phyloP scores from a whole-genome alignment of 2,113 vertebrate species.

The Alosa alosa region DNA sequence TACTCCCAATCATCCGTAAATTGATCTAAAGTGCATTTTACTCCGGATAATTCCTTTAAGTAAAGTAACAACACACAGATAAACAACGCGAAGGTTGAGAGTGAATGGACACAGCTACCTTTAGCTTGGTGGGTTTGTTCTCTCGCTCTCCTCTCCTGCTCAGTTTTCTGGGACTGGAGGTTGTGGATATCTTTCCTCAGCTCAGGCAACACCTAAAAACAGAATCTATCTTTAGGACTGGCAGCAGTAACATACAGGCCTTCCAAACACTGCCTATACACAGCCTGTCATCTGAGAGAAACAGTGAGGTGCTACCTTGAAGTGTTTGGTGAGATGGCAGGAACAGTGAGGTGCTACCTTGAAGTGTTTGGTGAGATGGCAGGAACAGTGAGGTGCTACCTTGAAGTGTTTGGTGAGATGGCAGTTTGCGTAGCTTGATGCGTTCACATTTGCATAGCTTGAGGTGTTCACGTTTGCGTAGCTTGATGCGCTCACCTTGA shows the following conservation, averaged over 20 bases:
- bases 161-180: slow-evolving; percentile 80
- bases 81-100: too few species aligned
- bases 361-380: slow-evolving; percentile 74
- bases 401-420: slow-evolving; percentile 75
- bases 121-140: slow-evolving; percentile 81
- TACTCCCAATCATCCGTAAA: too few species aligned
- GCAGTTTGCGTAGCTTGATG: too few species aligned
- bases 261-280: neutral
- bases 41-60: too few species aligned
- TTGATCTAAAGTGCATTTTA: too few species aligned
- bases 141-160: slow-evolving; percentile 79
- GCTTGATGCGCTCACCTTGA: too few species aligned
- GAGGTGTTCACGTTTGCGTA: too few species aligned
- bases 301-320: neutral
- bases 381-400: neutral
- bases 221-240: neutral
- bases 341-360: slow-evolving; percentile 65
- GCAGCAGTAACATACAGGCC: neutral
- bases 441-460: too few species aligned
- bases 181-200: slow-evolving; percentile 85
- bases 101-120: slow-evolving; percentile 66
- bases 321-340: neutral
- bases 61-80: too few species aligned
- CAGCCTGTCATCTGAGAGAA: neutral
- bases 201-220: slow-evolving; percentile 79